A percentile compares a stretch with the other conserved stretches of the same genome.
These are phyloP conservation scores for Psettodes erumei DNA, from an alignment of 2,113 vertebrate genomes.

Conservation along the genomic window DNA sequence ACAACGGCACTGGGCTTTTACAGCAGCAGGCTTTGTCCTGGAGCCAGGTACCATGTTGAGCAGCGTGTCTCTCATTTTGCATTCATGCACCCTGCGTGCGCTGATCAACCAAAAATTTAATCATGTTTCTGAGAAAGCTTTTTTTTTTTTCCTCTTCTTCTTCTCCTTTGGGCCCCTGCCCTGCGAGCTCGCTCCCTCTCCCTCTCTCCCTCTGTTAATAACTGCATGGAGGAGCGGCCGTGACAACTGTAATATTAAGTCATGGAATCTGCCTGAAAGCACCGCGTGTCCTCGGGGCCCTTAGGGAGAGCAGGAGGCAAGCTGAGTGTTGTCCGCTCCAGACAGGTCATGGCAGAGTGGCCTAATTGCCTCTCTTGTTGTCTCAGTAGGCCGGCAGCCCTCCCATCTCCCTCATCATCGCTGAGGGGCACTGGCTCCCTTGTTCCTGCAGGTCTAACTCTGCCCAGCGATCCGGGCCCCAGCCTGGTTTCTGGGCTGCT, in stretches of 20 bases:
- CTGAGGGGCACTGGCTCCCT: constrained; percentile 47
- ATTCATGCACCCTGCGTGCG: constrained; percentile 37
- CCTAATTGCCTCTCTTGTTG: constrained; percentile 79
- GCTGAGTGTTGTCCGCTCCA: constrained; percentile 55
- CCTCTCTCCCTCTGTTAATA: neutral
- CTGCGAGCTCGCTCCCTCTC: neutral
- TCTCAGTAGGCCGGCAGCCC: constrained; percentile 65
- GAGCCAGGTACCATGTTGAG: constrained; percentile 60
- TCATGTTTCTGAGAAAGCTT: constrained; percentile 46
- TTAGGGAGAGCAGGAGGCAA: constrained; percentile 48
- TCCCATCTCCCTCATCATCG: constrained; percentile 62
- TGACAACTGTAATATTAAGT: constrained; percentile 55
- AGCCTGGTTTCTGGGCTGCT: constrained; percentile 21
- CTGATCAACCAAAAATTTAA: constrained; percentile 62
- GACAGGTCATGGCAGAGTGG: constrained; percentile 72
- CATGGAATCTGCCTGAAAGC: constrained; percentile 43
- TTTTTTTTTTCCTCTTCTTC: no score
- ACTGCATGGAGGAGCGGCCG: neutral
- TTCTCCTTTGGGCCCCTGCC: neutral
- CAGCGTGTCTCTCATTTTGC: constrained; percentile 60
- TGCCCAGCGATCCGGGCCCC: constrained; percentile 37
- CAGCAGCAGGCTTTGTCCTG: constrained; percentile 61
- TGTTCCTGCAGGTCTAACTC: constrained; percentile 43
- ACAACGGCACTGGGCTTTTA: constrained; percentile 42
- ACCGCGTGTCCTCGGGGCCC: constrained; percentile 41